A percentile compares a stretch with the other conserved stretches of the same genome.
Evolutionary conservation across 1,140 invertebrate genomes (phyloP).

Genomic region (Drosophila novamexicana): DNA sequence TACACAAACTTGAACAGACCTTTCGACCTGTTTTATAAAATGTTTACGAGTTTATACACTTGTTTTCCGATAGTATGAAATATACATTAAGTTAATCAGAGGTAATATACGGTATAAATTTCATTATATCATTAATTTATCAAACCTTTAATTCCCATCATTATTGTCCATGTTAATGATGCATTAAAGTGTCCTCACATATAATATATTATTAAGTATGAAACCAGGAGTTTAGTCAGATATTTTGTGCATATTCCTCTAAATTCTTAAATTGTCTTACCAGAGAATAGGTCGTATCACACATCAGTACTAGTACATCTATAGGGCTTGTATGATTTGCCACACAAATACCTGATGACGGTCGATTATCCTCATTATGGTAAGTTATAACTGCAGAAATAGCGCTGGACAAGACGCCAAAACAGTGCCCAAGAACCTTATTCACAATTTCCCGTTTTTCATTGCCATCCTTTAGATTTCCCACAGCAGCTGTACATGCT

Average conservation of each 20-base stretch:
- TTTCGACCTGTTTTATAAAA: too few species aligned
- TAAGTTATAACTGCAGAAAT: constrained; percentile 95
- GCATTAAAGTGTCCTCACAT: too few species aligned
- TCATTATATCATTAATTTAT: too few species aligned
- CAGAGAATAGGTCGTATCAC: constrained; percentile 99
- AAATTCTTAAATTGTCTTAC: constrained; percentile 86
- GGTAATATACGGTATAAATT: too few species aligned
- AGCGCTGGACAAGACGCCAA: constrained; percentile 93
- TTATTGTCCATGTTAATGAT: too few species aligned
- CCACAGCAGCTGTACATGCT: constrained; percentile 92
- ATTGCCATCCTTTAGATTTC: constrained; percentile 91
- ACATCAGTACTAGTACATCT: constrained; percentile 98
- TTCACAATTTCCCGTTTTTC: constrained; percentile 92
- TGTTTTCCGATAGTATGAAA: too few species aligned
- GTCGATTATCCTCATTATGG: constrained; percentile 93
- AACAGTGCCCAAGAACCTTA: constrained; percentile 93
- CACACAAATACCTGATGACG: constrained; percentile 96
- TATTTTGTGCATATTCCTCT: constrained; percentile 20
- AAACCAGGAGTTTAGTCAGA: background rate
- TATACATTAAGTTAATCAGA: too few species aligned
- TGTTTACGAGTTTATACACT: too few species aligned
- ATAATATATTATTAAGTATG: background rate
- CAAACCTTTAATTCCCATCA: too few species aligned
- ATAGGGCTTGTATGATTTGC: constrained; percentile 99
- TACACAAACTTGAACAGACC: too few species aligned